Evolutionary conservation across 2,113 vertebrate genomes (phyloP).

Genomic region (Hippocampus comes): DNA sequence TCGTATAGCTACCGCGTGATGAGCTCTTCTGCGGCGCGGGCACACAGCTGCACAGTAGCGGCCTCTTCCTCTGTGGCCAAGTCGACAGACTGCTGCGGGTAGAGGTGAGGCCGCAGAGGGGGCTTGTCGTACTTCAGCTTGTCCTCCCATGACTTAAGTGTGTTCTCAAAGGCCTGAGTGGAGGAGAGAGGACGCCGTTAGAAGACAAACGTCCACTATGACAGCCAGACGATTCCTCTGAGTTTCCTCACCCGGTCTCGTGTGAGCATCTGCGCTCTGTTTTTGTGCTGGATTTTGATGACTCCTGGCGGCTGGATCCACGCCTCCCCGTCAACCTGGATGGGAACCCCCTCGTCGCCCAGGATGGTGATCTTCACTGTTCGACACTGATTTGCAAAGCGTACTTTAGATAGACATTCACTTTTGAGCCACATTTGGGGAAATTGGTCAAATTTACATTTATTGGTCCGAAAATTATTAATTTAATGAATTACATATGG

Average conservation of each 20-base stretch:
- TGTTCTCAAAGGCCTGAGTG: slow-evolving; percentile 92
- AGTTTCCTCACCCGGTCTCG: slow-evolving; percentile 86
- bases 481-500: neutral
- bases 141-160: slow-evolving; percentile 97
- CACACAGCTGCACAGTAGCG: slow-evolving; percentile 83
- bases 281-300: slow-evolving; percentile 97
- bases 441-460: neutral
- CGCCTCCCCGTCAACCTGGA: slow-evolving; percentile 96
- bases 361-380: slow-evolving; percentile 98
- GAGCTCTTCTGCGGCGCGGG: slow-evolving; percentile 89
- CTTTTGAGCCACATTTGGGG: neutral
- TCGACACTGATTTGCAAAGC: slow-evolving; percentile 74
- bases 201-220: neutral
- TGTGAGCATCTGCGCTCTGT: slow-evolving; percentile 96
- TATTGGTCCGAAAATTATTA: neutral
- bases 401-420: neutral
- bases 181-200: neutral
- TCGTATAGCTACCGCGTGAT: slow-evolving; percentile 80
- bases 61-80: slow-evolving; percentile 88
- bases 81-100: slow-evolving; percentile 87
- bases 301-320: slow-evolving; percentile 97
- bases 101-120: slow-evolving; percentile 86
- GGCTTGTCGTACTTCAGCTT: slow-evolving; percentile 92
- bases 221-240: neutral
- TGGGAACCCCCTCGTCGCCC: slow-evolving; percentile 93